Evolutionary conservation across 1,140 invertebrate genomes (phyloP), one percentile per base, ranked within the genome.

Genomic region (Daktulosphaira vitifoliae): DNA sequence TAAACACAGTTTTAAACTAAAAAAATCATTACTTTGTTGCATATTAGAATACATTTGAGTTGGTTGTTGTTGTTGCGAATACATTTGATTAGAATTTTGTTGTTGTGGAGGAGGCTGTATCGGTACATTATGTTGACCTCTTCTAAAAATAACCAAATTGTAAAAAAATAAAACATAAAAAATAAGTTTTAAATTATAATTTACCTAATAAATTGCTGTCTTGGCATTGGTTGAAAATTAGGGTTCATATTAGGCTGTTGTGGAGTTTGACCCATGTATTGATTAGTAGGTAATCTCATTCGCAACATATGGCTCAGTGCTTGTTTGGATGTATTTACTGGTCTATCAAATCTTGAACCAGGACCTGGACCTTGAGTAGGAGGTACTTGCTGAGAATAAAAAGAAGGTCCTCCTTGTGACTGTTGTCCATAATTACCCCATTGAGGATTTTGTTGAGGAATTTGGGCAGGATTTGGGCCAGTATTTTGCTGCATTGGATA

Each of bases 231-330:
- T 65, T 74, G 82, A 76, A 72, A 72, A 56, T 68, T 69, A 25
- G 69, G 67, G n/a, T 65, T 66, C 38, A 66, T 68, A 38, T 38
- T 33, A 3, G 66, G 68, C 67, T 73, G 75, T 29, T 70, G 71
- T 26, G 70, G 65, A 48, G 46, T 51, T 52, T 53, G 59, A 39
- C 62, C 62, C 71, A 81, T 78, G 54, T 79, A 78, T 67, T 78
- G 79, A 66, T 74, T 78, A 1, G 76, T 76, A 3, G 74, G 77
- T 23, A 80, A 72, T 23, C 83, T 78, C 68, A 85, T 80, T 1
- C 89, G 78, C 50, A 95, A 75, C 88, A 94, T 90, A 68, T 90
- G 85, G 3, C 87, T 88, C 2, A 94, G 74, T 1, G 90, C 90
- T 72, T 89, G 88, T 71, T 93, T 93, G 0, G 89, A 89, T 70